Base-by-base conservation (phyloP, 2,888 invertebrate genomes). In the Lydus trimaculatus region DNA sequence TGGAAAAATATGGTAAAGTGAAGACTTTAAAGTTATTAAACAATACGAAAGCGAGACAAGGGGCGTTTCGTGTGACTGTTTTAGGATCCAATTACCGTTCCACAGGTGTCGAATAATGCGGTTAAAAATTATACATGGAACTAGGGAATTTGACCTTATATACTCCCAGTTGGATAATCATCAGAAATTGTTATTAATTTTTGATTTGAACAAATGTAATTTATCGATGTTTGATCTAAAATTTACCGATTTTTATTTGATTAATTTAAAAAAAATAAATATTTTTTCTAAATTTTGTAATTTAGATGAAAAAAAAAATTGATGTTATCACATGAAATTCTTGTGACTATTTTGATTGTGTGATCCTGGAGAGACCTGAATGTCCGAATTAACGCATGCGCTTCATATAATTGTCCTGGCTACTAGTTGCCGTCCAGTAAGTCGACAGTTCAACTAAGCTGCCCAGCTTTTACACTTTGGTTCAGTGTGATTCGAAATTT, bases 341-440 rank as follows among this genome's bases (percentile, higher is more conserved):
- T 23, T 25, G 52, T 52, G 52, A 25, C 52, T 52, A 23, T 25
- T 52, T 25, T 52, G 25, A 52, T 52, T 52, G 13, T 52, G 13
- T 20, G 23, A 52, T 52, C 52, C 52, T 52, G 52, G 13, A 52
- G 52, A 52, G 25, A 52, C 52, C 52, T 65, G 60, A 69, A 69
- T 74, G 72, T 67, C 74, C 77, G 76, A 73, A 73, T 74, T 69
- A 74, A 80, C 82, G 82, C 83, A 83, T 83, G 84, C 84, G 83
- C 79, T 72, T 72, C 74, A 75, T 79, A 78, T 79, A 81, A 81
- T 78, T 75, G 79, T 80, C 77, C 72, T 79, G 79, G 78, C 80
- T 84, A 84, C 84, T 83, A 83, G 84, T 82, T 78, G 77, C 79
- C 79, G 83, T 82, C 80, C 82, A 80, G 79, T 81, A 75, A 80